Base-by-base conservation (phyloP, 2,797 vertebrate genomes). In the Percopsis omiscomaycus region DNA sequence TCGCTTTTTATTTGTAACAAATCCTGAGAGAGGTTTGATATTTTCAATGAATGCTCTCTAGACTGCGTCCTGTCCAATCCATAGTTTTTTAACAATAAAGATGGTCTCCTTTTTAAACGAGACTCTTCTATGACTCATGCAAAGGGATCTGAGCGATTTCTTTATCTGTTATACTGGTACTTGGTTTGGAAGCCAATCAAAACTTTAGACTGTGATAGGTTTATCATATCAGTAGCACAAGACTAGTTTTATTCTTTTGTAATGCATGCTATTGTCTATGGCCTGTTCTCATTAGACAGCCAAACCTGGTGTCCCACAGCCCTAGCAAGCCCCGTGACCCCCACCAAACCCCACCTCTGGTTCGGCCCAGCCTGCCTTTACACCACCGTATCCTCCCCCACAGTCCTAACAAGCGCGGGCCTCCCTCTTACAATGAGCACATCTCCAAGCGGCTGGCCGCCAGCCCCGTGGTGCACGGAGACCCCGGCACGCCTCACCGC, bases 391-490 rank as follows among this genome's bases (percentile, higher is more conserved):
- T 75, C 74, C 68, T 78, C 71, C 69, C 70, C 74, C 69, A 89
- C 84, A 99, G 98, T 84, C 98, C 98, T 0, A 99, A 98, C 90
- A 99, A 99, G 84, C 94, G 98, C 1, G 97, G 98, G 9, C 98
- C 97, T 1, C 98, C 98, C 9, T 94, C 98, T 0, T 99, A 99
- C 90, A 99, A 96, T n/a, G 98, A 99, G 94, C 97, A 99, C 93
- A 98, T 99, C 88, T 97, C 98, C 67, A 99, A 99, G 90, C 92
- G 96, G 0, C 93, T 98, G 82, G 98, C 98, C 0, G 92, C 94
- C 49, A 97, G 96, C 76, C 96, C 97, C 0, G 92, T 92, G 0
- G 90, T 91, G 0, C 94, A 95, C 0, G 95, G 95, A 32, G 96
- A 98, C 60, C 96, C 96, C 29, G 95, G 96, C 84, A 98, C 96